These are phyloP conservation scores for Mnemiopsis leidyi DNA, from an alignment of 37 sponge, comb jelly and placozoan genomes.

Conservation along the genomic window DNA sequence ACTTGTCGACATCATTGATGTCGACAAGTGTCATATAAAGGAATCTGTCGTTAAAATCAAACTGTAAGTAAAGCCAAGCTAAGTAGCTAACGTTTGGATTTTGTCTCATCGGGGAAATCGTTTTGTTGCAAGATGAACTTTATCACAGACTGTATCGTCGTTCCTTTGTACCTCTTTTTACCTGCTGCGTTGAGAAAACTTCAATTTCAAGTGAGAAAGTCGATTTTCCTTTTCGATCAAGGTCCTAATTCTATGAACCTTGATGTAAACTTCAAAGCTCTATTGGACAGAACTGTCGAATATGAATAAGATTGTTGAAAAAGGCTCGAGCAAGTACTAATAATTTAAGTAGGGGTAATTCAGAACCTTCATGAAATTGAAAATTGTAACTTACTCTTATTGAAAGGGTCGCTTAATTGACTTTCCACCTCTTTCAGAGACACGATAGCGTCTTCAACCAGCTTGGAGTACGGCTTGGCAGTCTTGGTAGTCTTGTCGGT, in stretches of 20 bases:
- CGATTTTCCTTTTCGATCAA: too few species aligned
- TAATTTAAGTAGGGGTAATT: background rate
- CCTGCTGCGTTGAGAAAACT: background rate
- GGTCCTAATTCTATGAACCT: too few species aligned
- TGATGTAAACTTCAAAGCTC: too few species aligned
- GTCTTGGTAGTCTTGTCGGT: background rate
- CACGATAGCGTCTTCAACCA: background rate
- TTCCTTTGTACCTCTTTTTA: conserved; percentile 23
- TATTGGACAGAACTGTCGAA: too few species aligned
- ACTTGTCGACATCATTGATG: too few species aligned
- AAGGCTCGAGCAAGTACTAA: too few species aligned
- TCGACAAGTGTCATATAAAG: too few species aligned
- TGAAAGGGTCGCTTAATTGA: background rate
- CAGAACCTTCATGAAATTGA: background rate
- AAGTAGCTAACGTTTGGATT: background rate
- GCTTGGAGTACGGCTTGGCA: background rate
- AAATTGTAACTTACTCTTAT: background rate
- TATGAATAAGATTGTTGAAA: too few species aligned
- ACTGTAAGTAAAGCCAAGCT: background rate
- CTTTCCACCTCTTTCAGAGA: background rate
- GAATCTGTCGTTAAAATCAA: too few species aligned
- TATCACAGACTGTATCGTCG: background rate
- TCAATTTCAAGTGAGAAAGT: too few species aligned
- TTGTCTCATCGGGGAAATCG: background rate
- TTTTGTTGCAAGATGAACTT: conserved; percentile 33